Evolutionary conservation across 2,888 invertebrate species (phyloP).

Genomic region (Lobophora halterata): DNA sequence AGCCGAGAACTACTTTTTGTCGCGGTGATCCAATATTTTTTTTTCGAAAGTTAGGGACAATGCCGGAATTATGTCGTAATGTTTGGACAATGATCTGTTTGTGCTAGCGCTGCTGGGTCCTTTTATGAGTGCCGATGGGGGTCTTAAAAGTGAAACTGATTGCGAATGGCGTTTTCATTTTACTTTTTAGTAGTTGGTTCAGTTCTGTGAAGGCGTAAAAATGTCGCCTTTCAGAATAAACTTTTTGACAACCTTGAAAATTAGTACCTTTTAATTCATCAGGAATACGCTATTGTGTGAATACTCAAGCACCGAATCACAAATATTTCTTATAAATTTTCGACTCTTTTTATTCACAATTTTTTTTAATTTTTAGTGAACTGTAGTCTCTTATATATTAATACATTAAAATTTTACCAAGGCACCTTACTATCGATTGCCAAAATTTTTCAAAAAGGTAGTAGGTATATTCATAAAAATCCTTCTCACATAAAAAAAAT

Average conservation of each 20-base stretch:
- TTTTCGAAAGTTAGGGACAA: conserved; percentile 43
- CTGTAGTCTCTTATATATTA: too few relatives aligned
- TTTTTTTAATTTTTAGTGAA: too few relatives aligned
- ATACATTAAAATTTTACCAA: too few relatives aligned
- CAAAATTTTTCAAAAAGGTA: conserved; percentile 1
- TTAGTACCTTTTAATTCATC: background rate
- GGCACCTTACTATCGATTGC: too few relatives aligned
- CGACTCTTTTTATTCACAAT: too few relatives aligned
- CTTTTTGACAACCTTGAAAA: conserved; percentile 7
- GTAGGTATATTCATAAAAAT: conserved; percentile 1
- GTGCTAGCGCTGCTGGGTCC: conserved; percentile 40
- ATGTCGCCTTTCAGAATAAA: conserved; percentile 5
- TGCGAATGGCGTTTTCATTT: conserved; percentile 35
- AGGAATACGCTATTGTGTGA: too few relatives aligned
- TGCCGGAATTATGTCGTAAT: conserved; percentile 62
- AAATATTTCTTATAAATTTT: background rate
- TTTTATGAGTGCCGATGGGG: conserved; percentile 49
- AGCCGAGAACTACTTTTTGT: conserved; percentile 49
- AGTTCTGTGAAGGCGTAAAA: background rate
- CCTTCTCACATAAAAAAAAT: conserved; percentile 11
- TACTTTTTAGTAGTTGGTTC: conserved; percentile 30
- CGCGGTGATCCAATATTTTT: conserved; percentile 53
- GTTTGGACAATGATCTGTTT: conserved; percentile 61
- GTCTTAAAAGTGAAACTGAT: conserved; percentile 36
- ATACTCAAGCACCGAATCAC: too few relatives aligned